phyloP scores from a whole-genome alignment of 2,113 vertebrate species.

The Neodontobutis hainanensis region DNA sequence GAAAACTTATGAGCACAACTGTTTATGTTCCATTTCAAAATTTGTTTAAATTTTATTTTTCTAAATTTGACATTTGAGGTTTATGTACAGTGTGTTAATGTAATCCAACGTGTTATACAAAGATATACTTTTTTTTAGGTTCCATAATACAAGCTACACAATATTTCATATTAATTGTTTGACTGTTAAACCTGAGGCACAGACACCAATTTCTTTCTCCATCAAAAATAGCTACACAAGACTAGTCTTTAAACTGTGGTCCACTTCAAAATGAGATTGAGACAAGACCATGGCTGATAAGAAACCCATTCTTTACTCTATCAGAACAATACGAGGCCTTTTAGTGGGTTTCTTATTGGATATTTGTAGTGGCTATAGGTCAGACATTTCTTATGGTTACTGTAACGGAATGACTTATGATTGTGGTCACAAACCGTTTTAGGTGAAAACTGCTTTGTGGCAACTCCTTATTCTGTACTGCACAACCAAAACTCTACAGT shows the following conservation, averaged over 20 bases:
- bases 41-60: too few relatives aligned
- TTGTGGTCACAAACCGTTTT: constrained; percentile 16
- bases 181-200: background rate
- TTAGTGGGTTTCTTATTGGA: constrained; percentile 12
- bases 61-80: too few relatives aligned
- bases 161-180: background rate
- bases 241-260: background rate
- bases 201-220: background rate
- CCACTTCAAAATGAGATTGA: constrained; percentile 14
- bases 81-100: too few relatives aligned
- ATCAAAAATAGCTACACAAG: background rate
- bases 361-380: constrained; percentile 14
- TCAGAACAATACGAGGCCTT: constrained; percentile 11
- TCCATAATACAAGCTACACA: background rate
- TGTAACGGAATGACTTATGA: constrained; percentile 11
- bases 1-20: too few relatives aligned
- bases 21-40: too few relatives aligned
- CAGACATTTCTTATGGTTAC: constrained; percentile 7
- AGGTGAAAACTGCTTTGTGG: constrained; percentile 1
- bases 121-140: background rate
- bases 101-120: too few relatives aligned
- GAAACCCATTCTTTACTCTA: constrained; percentile 14
- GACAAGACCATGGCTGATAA: background rate
- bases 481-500: background rate
- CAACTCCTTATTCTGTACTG: background rate